Evolutionary conservation across 2,797 vertebrate species (phyloP).

Genomic region (Carcharodon carcharias): DNA sequence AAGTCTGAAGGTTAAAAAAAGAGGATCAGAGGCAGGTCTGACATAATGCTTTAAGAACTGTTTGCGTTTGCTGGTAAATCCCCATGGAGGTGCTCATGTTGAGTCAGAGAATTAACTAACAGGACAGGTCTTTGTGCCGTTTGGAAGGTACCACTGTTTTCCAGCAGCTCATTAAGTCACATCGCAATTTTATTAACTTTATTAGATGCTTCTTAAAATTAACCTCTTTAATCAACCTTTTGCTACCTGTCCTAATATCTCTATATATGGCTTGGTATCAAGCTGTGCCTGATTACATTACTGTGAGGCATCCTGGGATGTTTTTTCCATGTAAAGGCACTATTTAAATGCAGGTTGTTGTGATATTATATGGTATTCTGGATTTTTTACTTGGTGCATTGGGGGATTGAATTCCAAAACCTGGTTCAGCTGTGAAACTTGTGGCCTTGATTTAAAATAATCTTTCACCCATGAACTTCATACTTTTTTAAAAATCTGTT

Average conservation of each 20-base stretch:
- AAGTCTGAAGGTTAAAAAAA: slow-evolving; percentile 1
- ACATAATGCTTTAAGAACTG: not conserved
- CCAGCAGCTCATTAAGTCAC: not conserved
- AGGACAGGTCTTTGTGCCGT: not conserved
- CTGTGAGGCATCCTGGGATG: not conserved
- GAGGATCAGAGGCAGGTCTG: not conserved
- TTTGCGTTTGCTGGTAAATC: not conserved
- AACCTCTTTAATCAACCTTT: not conserved
- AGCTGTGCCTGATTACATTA: not conserved
- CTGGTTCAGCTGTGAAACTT: not conserved
- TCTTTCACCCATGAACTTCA: not conserved
- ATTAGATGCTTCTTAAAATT: not conserved
- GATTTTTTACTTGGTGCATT: not conserved
- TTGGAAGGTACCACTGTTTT: not conserved
- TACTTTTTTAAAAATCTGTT: not conserved
- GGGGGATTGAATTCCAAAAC: not conserved
- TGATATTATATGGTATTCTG: not conserved
- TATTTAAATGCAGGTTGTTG: not conserved
- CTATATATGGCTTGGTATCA: not conserved
- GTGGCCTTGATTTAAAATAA: not conserved
- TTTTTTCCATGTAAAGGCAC: not conserved
- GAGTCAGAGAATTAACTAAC: not conserved
- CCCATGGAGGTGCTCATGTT: not conserved
- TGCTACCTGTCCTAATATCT: not conserved
- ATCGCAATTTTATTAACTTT: not conserved